phyloP scores from a whole-genome alignment of 1,140 invertebrate genomes.

The Potamilus streckersoni region DNA sequence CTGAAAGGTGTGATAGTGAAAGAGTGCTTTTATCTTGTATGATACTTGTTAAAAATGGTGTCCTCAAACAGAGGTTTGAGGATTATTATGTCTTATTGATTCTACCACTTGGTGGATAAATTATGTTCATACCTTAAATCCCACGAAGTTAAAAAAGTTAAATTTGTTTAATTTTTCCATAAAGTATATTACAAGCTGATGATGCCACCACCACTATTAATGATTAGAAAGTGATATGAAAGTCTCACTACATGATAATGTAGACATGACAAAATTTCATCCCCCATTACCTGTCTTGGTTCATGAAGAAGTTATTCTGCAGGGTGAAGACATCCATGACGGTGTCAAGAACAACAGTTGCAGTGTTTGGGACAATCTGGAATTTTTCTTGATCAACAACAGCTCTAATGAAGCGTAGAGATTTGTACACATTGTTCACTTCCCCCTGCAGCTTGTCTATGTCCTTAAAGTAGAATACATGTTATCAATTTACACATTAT shows the following conservation, averaged over 20 bases:
- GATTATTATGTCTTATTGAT: too few species aligned
- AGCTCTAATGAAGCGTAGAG: conserved; percentile 89
- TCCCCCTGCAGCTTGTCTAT: conserved; percentile 59
- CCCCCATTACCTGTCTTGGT: conserved; percentile 76
- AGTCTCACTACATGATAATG: background rate
- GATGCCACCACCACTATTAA: background rate
- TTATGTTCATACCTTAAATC: too few species aligned
- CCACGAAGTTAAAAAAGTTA: too few species aligned
- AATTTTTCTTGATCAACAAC: conserved; percentile 87
- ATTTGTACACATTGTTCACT: conserved; percentile 66
- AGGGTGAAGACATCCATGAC: conserved; percentile 87
- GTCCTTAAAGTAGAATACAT: conserved; percentile 43
- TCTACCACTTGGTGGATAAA: too few species aligned
- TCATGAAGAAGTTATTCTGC: conserved; percentile 76
- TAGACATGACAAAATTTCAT: background rate
- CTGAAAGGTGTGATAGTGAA: too few species aligned
- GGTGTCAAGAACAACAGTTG: conserved; percentile 90
- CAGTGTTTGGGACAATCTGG: conserved; percentile 92
- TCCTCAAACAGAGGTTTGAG: too few species aligned
- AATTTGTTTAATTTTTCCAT: too few species aligned
- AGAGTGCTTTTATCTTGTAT: too few species aligned
- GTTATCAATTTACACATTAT: too few species aligned
- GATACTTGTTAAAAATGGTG: too few species aligned
- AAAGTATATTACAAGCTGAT: too few species aligned
- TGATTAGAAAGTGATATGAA: background rate